Evolutionary conservation across 2,888 invertebrate genomes (phyloP), one percentile per base, ranked within the genome.

Genomic region (Pegoplata infirma): DNA sequence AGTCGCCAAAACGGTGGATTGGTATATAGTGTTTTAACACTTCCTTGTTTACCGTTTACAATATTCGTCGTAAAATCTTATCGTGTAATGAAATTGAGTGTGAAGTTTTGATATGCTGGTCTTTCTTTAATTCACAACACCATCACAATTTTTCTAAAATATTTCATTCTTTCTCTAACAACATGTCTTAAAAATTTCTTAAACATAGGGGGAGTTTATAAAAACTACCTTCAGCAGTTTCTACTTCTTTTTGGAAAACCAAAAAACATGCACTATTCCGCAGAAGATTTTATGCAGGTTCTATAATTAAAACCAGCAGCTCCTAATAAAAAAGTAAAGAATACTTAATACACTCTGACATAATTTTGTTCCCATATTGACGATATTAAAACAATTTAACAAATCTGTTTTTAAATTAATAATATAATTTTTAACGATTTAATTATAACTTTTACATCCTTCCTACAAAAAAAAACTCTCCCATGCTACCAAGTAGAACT

Each of bases 241-340:
- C 12, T 2, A 32, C 32, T 32, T 32, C 32, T 28, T 5, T 28
- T n/a, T 28, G 8, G 28, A 28, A 5, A n/a, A n/a, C n/a, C n/a
- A n/a, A n/a, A n/a, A n/a, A n/a, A n/a, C n/a, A n/a, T 28, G 8
- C 3, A 28, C 6, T 28, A 8, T 28, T 32, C 8, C 32, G 32
- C n/a, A 2, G n/a, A 40, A 40, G n/a, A 12, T 56, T 58, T 67
- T 75, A 79, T 79, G 79, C 75, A 79, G 79, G 79, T 75, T 61
- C n/a, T 17, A 32, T 53, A 72, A 72, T 75, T 75, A 63, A 53
- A 58, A 63, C 79, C 75, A 71, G 74, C 74, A 77, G 67, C 19
- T 40, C 36, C 36, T 40, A n/a, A n/a, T 25, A 4, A n/a, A n/a
- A n/a, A n/a, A 2, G n/a, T n/a, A n/a, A n/a, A 40, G n/a, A 40